These are phyloP conservation scores for Belonocnema kinseyi DNA, from an alignment of 1,140 invertebrate genomes.

Conservation along the genomic window DNA sequence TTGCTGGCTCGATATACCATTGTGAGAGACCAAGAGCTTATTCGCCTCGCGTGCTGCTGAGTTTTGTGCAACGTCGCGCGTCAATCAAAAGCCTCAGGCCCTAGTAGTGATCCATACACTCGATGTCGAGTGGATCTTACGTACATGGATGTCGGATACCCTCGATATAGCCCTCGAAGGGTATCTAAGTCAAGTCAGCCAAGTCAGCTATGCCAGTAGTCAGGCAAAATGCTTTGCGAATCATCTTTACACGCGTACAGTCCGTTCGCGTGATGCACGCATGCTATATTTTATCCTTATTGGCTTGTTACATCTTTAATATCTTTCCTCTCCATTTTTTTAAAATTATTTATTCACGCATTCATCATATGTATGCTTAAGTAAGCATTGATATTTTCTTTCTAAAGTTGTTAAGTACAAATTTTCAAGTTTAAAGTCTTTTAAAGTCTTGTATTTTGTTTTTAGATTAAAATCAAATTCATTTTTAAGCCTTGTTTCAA, in stretches of 20 bases:
- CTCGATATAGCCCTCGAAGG: conserved; percentile 59
- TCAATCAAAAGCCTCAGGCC: conserved; percentile 66
- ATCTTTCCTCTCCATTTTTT: conserved; percentile 29
- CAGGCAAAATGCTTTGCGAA: conserved; percentile 39
- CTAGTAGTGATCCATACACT: conserved; percentile 59
- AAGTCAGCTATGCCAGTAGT: conserved; percentile 33
- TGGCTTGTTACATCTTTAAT: conserved; percentile 34
- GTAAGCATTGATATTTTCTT: no score
- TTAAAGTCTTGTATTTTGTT: no score
- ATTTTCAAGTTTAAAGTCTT: no score
- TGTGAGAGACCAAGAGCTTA: conserved; percentile 54
- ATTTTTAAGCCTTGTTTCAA: no score
- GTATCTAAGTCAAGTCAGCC: conserved; percentile 53
- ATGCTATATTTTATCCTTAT: conserved; percentile 49
- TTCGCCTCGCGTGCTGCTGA: conserved; percentile 69
- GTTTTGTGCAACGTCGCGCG: conserved; percentile 69
- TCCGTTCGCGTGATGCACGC: conserved; percentile 69
- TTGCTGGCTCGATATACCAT: neutral
- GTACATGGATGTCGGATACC: conserved; percentile 50
- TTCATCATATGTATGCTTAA: neutral
- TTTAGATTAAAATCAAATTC: no score
- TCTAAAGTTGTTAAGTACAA: no score
- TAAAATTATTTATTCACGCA: neutral
- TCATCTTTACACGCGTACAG: conserved; percentile 70
- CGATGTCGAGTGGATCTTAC: conserved; percentile 61